Conservation (phyloP, 2,113 vertebrate genomes). For the Coracopsis vasa region DNA sequence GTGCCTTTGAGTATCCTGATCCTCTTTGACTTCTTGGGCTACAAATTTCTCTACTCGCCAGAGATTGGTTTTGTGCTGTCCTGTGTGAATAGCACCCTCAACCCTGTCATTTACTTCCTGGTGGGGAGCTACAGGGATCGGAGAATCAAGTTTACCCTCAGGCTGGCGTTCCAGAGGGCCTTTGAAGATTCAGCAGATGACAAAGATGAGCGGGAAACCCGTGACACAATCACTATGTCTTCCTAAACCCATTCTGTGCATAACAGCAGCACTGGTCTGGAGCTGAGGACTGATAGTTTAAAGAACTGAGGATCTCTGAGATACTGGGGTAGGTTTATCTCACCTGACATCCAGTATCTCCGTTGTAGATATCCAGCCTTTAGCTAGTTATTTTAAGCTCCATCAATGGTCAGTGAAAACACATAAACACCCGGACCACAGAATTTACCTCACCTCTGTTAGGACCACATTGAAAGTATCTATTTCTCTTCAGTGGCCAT, state of each 20-base stretch:
- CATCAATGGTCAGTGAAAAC: background rate
- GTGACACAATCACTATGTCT: background rate
- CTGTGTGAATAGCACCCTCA: constrained; percentile 48
- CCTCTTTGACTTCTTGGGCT: constrained; percentile 51
- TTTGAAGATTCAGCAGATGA: constrained; percentile 52
- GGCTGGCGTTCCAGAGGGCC: constrained; percentile 52
- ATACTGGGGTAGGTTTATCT: background rate
- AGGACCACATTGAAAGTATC: background rate
- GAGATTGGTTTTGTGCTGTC: constrained; percentile 50
- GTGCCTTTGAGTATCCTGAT: constrained; percentile 24
- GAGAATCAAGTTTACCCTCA: constrained; percentile 12
- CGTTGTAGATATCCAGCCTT: background rate
- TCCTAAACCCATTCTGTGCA: background rate
- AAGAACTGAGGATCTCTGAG: background rate
- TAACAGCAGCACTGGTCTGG: background rate
- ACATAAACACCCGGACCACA: background rate
- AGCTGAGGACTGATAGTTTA: background rate
- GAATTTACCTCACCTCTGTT: background rate
- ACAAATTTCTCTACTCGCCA: constrained; percentile 40
- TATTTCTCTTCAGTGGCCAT: background rate
- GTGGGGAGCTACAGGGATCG: constrained; percentile 58
- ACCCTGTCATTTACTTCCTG: constrained; percentile 58
- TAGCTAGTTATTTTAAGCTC: background rate
- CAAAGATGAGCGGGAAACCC: constrained; percentile 36
- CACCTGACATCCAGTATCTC: background rate